Conservation (phyloP, 2,888 invertebrate species). For the Tenthredo notha region DNA sequence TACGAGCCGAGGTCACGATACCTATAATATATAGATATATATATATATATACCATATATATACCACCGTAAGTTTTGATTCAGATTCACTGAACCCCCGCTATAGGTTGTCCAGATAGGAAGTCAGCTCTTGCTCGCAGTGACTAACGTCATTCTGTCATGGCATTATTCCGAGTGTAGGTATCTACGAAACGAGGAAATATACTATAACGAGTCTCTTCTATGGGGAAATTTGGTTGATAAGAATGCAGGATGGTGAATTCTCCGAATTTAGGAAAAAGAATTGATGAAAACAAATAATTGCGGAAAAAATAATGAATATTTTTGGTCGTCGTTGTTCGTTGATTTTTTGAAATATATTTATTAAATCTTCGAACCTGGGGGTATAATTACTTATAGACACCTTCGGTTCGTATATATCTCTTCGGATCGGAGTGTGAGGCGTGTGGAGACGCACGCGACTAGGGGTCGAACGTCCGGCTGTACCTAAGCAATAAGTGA, state of each 20-base stretch:
- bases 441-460: slow-evolving; percentile 15
- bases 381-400: background rate
- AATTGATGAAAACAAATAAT: background rate
- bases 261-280: background rate
- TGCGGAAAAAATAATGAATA: background rate
- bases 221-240: background rate
- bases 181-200: background rate
- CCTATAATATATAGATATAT: background rate
- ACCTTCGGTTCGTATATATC: background rate
- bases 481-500: background rate
- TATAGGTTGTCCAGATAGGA: background rate
- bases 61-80: slow-evolving; percentile 12
- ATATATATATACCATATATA: background rate
- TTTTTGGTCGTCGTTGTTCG: background rate
- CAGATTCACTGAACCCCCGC: slow-evolving; percentile 30
- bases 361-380: too few species aligned
- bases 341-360: background rate
- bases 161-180: background rate
- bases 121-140: background rate
- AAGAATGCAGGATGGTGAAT: background rate
- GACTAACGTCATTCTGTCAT: slow-evolving; percentile 30
- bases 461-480: background rate
- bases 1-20: slow-evolving; percentile 46
- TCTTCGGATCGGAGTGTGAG: slow-evolving; percentile 1
- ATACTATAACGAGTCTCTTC: background rate